Conservation (phyloP, 2,888 invertebrate genomes). For the Tineola bisselliella region DNA sequence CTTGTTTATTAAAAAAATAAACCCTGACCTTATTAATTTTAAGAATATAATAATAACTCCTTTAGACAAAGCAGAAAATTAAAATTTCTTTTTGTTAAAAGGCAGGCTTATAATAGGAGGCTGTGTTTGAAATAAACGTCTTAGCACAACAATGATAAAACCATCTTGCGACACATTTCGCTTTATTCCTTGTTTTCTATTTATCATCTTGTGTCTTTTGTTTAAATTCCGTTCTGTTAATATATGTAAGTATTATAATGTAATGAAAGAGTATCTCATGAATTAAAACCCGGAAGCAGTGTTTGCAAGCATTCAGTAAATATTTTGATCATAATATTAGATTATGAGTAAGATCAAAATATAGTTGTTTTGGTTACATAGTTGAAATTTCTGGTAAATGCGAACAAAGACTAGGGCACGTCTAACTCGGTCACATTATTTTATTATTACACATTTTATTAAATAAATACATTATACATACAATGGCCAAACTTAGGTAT, state of each 20-base stretch:
- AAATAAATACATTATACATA: too few species aligned
- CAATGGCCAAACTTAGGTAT: too few species aligned
- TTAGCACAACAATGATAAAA: constrained; percentile 1
- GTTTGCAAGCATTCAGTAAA: too few species aligned
- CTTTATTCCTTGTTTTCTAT: not conserved
- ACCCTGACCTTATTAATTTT: not conserved
- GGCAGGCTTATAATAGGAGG: not conserved
- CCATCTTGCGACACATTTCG: not conserved
- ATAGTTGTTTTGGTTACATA: too few species aligned
- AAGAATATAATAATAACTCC: not conserved
- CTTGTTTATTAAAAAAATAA: not conserved
- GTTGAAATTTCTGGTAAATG: too few species aligned
- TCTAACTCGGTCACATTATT: too few species aligned
- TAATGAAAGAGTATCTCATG: not conserved
- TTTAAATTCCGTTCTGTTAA: not conserved
- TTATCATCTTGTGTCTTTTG: constrained; percentile 1
- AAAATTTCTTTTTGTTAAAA: not conserved
- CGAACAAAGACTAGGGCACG: too few species aligned
- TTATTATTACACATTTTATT: too few species aligned
- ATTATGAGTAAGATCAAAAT: too few species aligned
- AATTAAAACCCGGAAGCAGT: not conserved
- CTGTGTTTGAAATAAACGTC: not conserved
- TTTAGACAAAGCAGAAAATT: not conserved
- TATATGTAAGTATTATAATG: too few species aligned
- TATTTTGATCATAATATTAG: too few species aligned